These are phyloP conservation scores for Dexiosoma caninum DNA, from an alignment of 2,888 invertebrate species.

Conservation along the genomic window DNA sequence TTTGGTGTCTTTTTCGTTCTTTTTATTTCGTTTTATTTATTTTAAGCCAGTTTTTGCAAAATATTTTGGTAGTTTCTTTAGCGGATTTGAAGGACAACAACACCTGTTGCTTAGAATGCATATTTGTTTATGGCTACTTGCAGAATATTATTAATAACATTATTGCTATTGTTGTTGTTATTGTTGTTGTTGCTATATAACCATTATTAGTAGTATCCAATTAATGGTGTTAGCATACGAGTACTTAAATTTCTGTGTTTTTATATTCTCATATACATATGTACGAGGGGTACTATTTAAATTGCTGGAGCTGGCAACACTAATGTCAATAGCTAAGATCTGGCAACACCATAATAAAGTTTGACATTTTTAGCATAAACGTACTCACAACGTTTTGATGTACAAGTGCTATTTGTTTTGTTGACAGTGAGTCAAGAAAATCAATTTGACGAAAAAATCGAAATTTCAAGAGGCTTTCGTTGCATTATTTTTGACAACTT, in stretches of 20 bases:
- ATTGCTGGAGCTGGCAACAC: too few species aligned
- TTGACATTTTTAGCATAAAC: too few species aligned
- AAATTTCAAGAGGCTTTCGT: too few species aligned
- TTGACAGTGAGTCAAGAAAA: too few species aligned
- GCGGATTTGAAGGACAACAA: conserved; percentile 43
- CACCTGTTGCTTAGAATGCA: conserved; percentile 52
- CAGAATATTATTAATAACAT: background rate
- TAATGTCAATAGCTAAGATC: too few species aligned
- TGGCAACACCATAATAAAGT: too few species aligned
- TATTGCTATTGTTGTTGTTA: background rate
- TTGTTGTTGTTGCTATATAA: background rate
- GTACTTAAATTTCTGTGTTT: too few species aligned
- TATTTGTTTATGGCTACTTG: conserved; percentile 12
- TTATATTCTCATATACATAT: background rate
- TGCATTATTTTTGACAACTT: too few species aligned
- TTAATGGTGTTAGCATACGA: background rate
- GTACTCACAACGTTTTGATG: too few species aligned
- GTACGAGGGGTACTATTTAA: background rate
- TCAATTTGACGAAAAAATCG: too few species aligned
- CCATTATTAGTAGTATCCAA: background rate
- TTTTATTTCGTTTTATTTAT: background rate
- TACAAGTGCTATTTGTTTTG: too few species aligned
- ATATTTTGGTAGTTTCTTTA: conserved; percentile 21
- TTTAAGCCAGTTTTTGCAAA: conserved; percentile 6
- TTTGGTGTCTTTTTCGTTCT: background rate